These are phyloP conservation scores for Cydia fagiglandana DNA, from an alignment of 1,140 invertebrate species.

Conservation along the genomic window DNA sequence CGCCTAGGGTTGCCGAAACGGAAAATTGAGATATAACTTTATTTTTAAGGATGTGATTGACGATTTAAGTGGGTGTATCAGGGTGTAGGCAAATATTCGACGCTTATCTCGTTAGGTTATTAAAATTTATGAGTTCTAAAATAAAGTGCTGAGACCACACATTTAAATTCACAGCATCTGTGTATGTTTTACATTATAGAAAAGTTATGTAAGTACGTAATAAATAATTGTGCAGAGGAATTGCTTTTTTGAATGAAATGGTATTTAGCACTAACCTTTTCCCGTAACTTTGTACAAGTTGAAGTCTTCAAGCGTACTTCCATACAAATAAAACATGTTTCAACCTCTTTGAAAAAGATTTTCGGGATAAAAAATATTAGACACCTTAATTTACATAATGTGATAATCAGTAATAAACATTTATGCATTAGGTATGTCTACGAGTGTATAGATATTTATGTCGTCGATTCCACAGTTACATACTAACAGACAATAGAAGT, in stretches of 20 bases:
- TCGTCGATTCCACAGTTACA: neutral
- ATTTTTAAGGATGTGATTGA: constrained; percentile 70
- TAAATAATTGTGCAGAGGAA: too few species aligned
- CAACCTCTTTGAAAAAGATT: too few species aligned
- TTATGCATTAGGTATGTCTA: too few species aligned
- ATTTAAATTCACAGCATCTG: neutral
- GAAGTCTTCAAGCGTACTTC: too few species aligned
- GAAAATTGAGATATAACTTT: constrained; percentile 74
- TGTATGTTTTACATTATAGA: neutral
- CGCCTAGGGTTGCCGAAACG: constrained; percentile 61
- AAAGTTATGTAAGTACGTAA: too few species aligned
- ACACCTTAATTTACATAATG: too few species aligned
- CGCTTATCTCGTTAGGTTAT: constrained; percentile 56
- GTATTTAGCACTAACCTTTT: too few species aligned
- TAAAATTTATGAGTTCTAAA: constrained; percentile 26
- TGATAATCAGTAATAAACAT: too few species aligned
- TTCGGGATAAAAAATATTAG: too few species aligned
- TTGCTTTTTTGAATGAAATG: too few species aligned
- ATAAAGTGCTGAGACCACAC: neutral
- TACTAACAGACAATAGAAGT: neutral
- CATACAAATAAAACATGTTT: too few species aligned
- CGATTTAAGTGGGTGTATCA: constrained; percentile 57
- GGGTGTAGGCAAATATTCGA: constrained; percentile 52
- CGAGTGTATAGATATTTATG: neutral
- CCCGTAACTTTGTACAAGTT: too few species aligned